phyloP scores from a whole-genome alignment of 2,113 vertebrate genomes.

The Alligator sinensis region DNA sequence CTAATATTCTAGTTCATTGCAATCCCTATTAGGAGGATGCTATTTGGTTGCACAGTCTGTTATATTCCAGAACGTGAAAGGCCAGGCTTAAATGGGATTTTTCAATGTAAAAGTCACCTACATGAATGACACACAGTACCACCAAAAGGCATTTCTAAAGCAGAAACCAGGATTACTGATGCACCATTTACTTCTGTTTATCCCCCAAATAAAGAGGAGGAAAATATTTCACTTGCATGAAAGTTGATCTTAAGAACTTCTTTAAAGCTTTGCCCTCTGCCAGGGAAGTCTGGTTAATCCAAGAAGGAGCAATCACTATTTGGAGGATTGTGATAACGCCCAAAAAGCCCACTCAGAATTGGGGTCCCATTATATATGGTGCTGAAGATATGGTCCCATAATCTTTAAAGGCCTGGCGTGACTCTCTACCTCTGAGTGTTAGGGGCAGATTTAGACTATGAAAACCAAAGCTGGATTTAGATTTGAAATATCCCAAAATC shows the following conservation, averaged over 20 bases:
- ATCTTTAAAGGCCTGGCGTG: neutral
- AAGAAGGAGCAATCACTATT: neutral
- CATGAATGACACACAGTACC: constrained; percentile 56
- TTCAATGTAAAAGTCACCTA: constrained; percentile 77
- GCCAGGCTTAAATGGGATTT: constrained; percentile 73
- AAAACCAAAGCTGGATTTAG: neutral
- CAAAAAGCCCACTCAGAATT: neutral
- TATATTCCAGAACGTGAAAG: constrained; percentile 74
- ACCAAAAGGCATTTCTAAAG: constrained; percentile 64
- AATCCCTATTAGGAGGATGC: constrained; percentile 40
- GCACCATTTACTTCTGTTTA: constrained; percentile 62
- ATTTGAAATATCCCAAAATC: neutral
- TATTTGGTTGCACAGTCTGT: constrained; percentile 69
- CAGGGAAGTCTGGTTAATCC: neutral
- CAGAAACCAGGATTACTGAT: constrained; percentile 58
- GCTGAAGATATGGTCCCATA: neutral
- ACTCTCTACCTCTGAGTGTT: neutral
- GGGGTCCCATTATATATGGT: neutral
- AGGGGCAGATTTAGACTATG: neutral
- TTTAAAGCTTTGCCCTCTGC: neutral
- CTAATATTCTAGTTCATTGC: constrained; percentile 59
- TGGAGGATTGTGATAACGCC: neutral
- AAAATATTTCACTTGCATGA: constrained; percentile 40
- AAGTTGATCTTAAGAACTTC: constrained; percentile 34
- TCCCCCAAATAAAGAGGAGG: constrained; percentile 29